Percentiles rank a stretch among this genome's conserved stretches.
Conservation (phyloP, 2,888 invertebrate genomes). For the Harpalus rufipes region DNA sequence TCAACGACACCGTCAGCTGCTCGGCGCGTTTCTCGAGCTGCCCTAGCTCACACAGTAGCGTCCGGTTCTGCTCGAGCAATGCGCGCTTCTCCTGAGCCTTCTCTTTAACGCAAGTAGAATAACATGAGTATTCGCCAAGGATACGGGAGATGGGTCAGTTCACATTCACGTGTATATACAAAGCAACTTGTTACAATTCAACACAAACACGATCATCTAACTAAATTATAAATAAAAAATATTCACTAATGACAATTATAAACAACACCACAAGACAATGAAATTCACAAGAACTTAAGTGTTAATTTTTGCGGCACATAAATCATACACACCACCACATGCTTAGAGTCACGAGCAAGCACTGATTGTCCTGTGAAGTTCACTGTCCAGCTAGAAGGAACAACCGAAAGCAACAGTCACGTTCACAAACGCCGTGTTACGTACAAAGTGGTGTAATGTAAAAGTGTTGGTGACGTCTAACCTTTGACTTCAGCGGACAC, state of each 20-base stretch:
- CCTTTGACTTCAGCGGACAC: constrained; percentile 74
- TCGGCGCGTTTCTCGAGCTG: constrained; percentile 76
- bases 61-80: constrained; percentile 75
- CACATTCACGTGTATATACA: constrained; percentile 46
- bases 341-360: constrained; percentile 35
- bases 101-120: constrained; percentile 73
- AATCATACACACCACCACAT: constrained; percentile 32
- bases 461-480: constrained; percentile 70
- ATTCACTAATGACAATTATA: constrained; percentile 25
- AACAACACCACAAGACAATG: constrained; percentile 50
- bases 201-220: constrained; percentile 46
- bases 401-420: constrained; percentile 54
- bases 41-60: constrained; percentile 75
- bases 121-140: constrained; percentile 44
- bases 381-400: constrained; percentile 48
- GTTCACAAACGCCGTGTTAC: constrained; percentile 40
- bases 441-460: constrained; percentile 50
- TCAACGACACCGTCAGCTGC: constrained; percentile 75
- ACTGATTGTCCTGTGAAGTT: constrained; percentile 55
- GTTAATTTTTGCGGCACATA: constrained; percentile 7
- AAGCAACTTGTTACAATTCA: constrained; percentile 40
- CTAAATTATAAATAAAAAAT: constrained; percentile 36
- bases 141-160: neutral
- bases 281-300: constrained; percentile 46
- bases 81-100: constrained; percentile 75